These are phyloP conservation scores for Leptodactylus fallax DNA, from an alignment of 2,797 vertebrate genomes.

Conservation along the genomic window DNA sequence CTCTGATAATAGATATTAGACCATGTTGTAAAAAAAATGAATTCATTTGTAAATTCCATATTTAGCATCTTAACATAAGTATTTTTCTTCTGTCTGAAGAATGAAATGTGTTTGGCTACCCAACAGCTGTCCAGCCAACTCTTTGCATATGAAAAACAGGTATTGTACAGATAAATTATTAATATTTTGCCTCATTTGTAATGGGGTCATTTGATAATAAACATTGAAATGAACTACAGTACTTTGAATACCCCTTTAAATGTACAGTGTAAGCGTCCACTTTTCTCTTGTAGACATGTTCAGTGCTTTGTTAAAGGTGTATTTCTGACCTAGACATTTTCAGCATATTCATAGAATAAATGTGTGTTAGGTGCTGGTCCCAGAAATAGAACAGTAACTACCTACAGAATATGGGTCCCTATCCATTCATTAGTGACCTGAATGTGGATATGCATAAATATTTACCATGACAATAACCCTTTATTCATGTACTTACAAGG, in stretches of 20 bases:
- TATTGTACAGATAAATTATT: constrained; percentile 65
- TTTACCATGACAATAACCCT: no score
- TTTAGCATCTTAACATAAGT: neutral
- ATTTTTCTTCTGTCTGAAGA: constrained; percentile 76
- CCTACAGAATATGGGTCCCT: no score
- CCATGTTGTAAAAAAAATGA: neutral
- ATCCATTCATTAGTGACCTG: no score
- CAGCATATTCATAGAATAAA: no score
- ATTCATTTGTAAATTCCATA: neutral
- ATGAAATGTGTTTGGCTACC: constrained; percentile 97
- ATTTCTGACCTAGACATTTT: no score
- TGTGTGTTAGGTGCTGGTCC: no score
- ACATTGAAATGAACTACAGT: neutral
- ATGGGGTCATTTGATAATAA: neutral
- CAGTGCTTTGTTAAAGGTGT: neutral
- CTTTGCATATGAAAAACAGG: constrained; percentile 95
- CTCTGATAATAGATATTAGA: no score
- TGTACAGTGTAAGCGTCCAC: neutral
- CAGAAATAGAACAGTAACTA: no score
- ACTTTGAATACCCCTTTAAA: neutral
- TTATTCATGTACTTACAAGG: no score
- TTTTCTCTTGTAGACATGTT: neutral
- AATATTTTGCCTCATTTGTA: neutral
- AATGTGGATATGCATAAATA: no score
- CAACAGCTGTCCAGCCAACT: constrained; percentile 94